phyloP scores from a whole-genome alignment of 2,797 vertebrate species.

The Bradypodion pumilum region DNA sequence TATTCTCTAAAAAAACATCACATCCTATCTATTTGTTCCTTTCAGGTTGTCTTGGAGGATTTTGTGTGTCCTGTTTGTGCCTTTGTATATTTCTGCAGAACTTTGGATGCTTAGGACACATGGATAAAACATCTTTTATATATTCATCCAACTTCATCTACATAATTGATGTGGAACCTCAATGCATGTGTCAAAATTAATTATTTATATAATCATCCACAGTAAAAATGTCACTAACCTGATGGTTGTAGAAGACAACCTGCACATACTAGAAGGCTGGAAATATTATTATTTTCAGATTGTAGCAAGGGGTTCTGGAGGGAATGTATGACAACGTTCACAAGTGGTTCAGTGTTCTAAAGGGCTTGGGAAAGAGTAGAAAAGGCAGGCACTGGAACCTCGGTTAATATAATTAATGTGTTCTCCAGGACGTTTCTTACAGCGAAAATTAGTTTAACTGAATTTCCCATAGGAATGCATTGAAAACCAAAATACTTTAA shows the following conservation, averaged over 20 bases:
- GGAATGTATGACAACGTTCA: too few species aligned
- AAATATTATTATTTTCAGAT: neutral
- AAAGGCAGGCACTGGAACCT: neutral
- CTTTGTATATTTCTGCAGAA: neutral
- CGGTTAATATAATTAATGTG: too few species aligned
- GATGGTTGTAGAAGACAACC: neutral
- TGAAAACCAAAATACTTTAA: too few species aligned
- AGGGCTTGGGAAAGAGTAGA: neutral
- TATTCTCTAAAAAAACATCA: neutral
- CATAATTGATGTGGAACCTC: neutral
- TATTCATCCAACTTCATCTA: neutral
- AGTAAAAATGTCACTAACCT: neutral
- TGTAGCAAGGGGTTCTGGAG: neutral
- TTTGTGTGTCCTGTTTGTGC: neutral
- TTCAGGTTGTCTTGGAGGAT: neutral
- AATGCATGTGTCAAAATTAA: neutral
- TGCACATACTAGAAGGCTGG: neutral
- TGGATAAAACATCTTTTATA: neutral
- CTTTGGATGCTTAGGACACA: conserved; percentile 11
- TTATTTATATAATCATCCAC: too few species aligned
- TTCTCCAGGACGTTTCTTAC: too few species aligned
- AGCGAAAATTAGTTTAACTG: too few species aligned
- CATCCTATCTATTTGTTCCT: neutral
- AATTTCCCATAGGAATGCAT: too few species aligned
- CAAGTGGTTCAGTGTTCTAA: neutral